A percentile compares a stretch with the other conserved stretches of the same genome.
phyloP scores from a whole-genome alignment of 1,140 invertebrate genomes.

The Oryzaephilus surinamensis region DNA sequence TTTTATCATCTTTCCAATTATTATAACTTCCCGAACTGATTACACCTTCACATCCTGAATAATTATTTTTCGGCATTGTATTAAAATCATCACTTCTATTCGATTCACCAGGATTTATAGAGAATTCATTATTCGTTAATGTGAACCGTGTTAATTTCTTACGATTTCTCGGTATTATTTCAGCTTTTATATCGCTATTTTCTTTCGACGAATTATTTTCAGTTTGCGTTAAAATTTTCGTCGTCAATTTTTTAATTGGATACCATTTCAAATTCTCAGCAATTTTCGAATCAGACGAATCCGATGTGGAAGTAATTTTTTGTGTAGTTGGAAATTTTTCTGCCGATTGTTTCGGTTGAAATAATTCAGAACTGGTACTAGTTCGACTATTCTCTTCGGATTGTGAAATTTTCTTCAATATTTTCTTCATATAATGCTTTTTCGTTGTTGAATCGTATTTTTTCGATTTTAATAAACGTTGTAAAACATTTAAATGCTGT shows the following conservation, averaged over 20 bases:
- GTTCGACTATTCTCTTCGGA: conserved; percentile 15
- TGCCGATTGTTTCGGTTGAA: conserved; percentile 17
- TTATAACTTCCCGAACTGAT: conserved; percentile 10
- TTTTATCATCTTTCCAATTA: conserved; percentile 26
- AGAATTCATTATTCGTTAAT: conserved; percentile 4
- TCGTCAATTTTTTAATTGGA: conserved; percentile 4
- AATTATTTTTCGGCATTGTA: too few relatives aligned
- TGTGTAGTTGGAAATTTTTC: not conserved
- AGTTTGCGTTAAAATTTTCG: conserved; percentile 7
- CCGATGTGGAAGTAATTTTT: not conserved
- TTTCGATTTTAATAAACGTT: conserved; percentile 28
- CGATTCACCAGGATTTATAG: not conserved
- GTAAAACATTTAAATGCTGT: conserved; percentile 14
- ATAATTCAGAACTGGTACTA: conserved; percentile 18
- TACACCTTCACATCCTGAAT: too few relatives aligned
- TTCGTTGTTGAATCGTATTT: conserved; percentile 29
- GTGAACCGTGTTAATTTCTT: conserved; percentile 4
- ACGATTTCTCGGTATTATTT: too few relatives aligned
- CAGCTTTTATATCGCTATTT: not conserved
- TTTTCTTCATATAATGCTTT: conserved; percentile 26
- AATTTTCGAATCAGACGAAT: not conserved
- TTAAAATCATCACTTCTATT: not conserved
- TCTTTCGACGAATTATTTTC: conserved; percentile 3
- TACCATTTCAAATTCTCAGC: not conserved
- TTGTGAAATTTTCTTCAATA: conserved; percentile 24